phyloP scores from a whole-genome alignment of 2,888 invertebrate species.

The Hirtodrosophila confusa region DNA sequence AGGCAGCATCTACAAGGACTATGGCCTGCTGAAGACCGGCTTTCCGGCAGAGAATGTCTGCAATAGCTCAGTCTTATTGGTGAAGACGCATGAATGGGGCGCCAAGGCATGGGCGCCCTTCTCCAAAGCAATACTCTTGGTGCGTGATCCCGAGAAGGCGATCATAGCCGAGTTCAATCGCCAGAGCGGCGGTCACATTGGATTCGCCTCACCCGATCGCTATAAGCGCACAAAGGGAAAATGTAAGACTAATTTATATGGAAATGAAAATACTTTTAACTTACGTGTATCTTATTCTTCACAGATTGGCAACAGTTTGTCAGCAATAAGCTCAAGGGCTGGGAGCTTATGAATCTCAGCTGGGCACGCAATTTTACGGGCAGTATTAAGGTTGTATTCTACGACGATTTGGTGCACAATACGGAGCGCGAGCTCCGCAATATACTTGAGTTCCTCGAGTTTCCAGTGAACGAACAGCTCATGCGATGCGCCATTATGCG shows the following conservation, averaged over 20 bases:
- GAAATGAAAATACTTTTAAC: too few relatives aligned
- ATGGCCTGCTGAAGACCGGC: slow-evolving; percentile 90
- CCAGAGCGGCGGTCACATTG: slow-evolving; percentile 91
- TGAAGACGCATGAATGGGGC: slow-evolving; percentile 92
- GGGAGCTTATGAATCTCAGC: slow-evolving; percentile 89
- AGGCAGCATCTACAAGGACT: slow-evolving; percentile 93
- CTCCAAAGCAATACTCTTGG: slow-evolving; percentile 88
- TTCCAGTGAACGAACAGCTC: slow-evolving; percentile 85
- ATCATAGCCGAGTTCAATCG: slow-evolving; percentile 90
- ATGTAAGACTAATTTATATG: slow-evolving; percentile 84
- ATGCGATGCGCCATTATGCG: slow-evolving; percentile 87
- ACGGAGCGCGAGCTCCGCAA: slow-evolving; percentile 86
- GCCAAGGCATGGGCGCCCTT: slow-evolving; percentile 86
- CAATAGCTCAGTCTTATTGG: slow-evolving; percentile 90
- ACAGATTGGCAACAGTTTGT: slow-evolving; percentile 91
- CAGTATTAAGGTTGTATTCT: slow-evolving; percentile 88
- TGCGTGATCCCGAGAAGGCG: slow-evolving; percentile 89
- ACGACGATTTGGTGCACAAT: slow-evolving; percentile 88
- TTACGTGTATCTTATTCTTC: slow-evolving; percentile 38
- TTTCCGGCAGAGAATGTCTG: slow-evolving; percentile 91
- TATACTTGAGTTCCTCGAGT: slow-evolving; percentile 87
- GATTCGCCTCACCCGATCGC: slow-evolving; percentile 89
- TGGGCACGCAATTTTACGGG: slow-evolving; percentile 90
- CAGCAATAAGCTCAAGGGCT: slow-evolving; percentile 87
- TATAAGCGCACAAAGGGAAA: slow-evolving; percentile 87